Percentiles rank a stretch among this genome's conserved stretches.
These are phyloP conservation scores for Tridacna crocea DNA, from an alignment of 2,888 invertebrate species.

Conservation along the genomic window DNA sequence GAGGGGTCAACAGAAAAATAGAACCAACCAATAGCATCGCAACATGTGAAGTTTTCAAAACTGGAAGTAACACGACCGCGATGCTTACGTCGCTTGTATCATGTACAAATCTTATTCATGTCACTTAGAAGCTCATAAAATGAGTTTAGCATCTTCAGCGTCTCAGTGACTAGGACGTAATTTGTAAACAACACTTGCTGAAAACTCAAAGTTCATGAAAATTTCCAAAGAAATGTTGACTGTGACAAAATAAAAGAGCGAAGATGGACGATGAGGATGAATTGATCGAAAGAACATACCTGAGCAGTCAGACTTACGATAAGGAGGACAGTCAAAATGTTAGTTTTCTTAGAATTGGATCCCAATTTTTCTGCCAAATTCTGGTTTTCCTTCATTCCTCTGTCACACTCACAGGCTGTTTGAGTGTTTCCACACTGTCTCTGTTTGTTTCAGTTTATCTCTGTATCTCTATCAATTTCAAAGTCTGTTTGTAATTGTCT, in stretches of 20 bases:
- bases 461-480: too few species aligned
- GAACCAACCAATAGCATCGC: slow-evolving; percentile 61
- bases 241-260: neutral
- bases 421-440: too few species aligned
- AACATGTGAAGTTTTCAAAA: slow-evolving; percentile 3
- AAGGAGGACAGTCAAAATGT: slow-evolving; percentile 28
- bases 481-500: too few species aligned
- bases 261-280: slow-evolving; percentile 8
- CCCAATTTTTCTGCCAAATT: too few species aligned
- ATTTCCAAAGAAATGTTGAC: neutral
- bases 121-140: slow-evolving; percentile 48
- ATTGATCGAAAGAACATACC: neutral
- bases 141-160: slow-evolving; percentile 27
- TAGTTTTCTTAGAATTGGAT: neutral
- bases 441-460: too few species aligned
- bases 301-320: neutral
- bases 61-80: slow-evolving; percentile 4
- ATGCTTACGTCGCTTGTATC: slow-evolving; percentile 17
- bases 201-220: neutral
- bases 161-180: slow-evolving; percentile 21
- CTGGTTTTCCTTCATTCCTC: too few species aligned
- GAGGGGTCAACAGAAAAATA: slow-evolving; percentile 60
- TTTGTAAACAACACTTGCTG: neutral
- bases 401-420: too few species aligned
- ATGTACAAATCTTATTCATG: slow-evolving; percentile 6